Base-by-base conservation (phyloP, 1,140 invertebrate species). In the Brachionus asplanchnoidis region DNA sequence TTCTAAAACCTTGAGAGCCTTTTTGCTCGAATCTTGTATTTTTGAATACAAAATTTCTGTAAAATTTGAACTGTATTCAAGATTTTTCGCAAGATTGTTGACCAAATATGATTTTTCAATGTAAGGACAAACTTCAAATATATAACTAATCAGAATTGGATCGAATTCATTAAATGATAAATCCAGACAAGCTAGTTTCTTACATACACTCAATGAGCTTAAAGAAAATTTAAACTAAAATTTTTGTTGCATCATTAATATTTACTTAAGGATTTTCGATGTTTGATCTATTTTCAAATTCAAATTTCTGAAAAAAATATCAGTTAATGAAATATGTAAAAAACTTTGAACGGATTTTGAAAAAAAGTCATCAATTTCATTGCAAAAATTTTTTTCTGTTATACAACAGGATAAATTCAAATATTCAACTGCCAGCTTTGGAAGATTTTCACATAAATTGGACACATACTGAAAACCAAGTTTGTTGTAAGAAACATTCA, bases 141-240 rank as follows among this genome's bases (percentile, higher is more conserved):
- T 7, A 20, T 26, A 44, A 26, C 32, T 65, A 2, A 82, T 26
- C 17, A 60, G n/a, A 26, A 60, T 17, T 42, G 32, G n/a, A 40
- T 82, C 53, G 42, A 82, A 65, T 65, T 42, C 32, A 28, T 82
- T 82, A 23, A 32, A 82, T 5, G 79, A 82, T 17, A 82, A 65
- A 46, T 82, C 79, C 0, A 82, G 11, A 26, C 42, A 44, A 17
- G 17, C 60, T 23, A 82, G 42, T 23, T 82, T 26, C 17, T 65
- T 82, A 28, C 79, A 82, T 11, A 82, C 60, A 20, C 9, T 36
- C 11, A 82, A 23, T 4, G 32, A 82, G 12, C 79, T 82, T n/a
- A 65, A 36, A 28, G 40, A 82, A 44, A 36, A 12, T 60, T 46
- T 36, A n/a, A 20, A 17, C 14, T 36, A 28, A 70, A 40, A n/a